Conservation (phyloP, 2,113 vertebrate species). For the Brevimyrus niger region DNA sequence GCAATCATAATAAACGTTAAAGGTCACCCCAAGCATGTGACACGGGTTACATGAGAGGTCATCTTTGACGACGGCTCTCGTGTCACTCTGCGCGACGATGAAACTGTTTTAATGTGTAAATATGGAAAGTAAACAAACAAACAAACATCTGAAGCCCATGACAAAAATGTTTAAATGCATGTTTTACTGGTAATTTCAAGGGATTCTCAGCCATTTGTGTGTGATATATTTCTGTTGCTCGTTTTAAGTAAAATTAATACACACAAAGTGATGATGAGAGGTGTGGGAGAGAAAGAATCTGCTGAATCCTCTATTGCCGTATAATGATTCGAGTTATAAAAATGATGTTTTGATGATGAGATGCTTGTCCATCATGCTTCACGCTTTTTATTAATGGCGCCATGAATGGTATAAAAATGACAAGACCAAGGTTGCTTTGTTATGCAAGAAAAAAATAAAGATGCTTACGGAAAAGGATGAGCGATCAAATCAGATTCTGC, state of each 20-base stretch:
- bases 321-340: not conserved
- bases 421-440: not conserved
- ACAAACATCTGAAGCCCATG: slow-evolving; percentile 17
- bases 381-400: not conserved
- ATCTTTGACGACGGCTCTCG: not conserved
- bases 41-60: not conserved
- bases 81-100: not conserved
- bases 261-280: not conserved
- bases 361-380: not conserved
- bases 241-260: not conserved
- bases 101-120: slow-evolving; percentile 15
- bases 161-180: slow-evolving; percentile 16
- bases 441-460: not conserved
- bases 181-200: not conserved
- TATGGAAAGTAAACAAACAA: not conserved
- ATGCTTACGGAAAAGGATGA: not conserved
- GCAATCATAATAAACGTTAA: not conserved
- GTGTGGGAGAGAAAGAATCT: not conserved
- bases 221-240: not conserved
- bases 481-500: not conserved
- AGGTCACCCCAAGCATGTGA: not conserved
- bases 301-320: not conserved
- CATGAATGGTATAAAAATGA: not conserved
- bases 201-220: slow-evolving; percentile 1
- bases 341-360: not conserved